Conservation (phyloP, 2,113 vertebrate species). For the Nerophis lumbriciformis region DNA sequence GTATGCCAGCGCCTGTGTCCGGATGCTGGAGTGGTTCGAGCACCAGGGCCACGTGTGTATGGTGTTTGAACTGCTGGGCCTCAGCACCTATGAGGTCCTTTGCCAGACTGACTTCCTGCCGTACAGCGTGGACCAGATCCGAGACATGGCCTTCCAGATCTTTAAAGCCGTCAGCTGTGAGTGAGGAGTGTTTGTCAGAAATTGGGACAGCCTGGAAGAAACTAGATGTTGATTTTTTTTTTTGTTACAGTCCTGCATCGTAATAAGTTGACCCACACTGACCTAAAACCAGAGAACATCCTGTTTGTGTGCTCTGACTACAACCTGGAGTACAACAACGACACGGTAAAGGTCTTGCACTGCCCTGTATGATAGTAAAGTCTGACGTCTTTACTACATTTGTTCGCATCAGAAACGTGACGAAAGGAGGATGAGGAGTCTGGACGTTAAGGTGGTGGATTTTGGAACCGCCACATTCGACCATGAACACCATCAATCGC, state of each 20-base stretch:
- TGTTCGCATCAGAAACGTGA: conserved; percentile 71
- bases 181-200: conserved; percentile 41
- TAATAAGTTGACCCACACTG: conserved; percentile 92
- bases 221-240: neutral
- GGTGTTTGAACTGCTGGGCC: conserved; percentile 88
- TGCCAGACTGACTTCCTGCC: conserved; percentile 86
- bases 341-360: conserved; percentile 71
- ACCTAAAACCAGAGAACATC: conserved; percentile 96
- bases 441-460: conserved; percentile 92
- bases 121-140: conserved; percentile 87
- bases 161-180: conserved; percentile 91
- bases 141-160: conserved; percentile 89
- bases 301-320: conserved; percentile 88
- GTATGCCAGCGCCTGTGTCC: conserved; percentile 75
- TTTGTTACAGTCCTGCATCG: conserved; percentile 82
- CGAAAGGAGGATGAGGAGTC: conserved; percentile 76
- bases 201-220: too few species aligned
- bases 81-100: conserved; percentile 91
- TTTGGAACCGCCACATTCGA: conserved; percentile 93
- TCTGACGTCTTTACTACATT: neutral
- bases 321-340: conserved; percentile 74
- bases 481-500: conserved; percentile 84
- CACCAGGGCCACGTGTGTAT: conserved; percentile 89
- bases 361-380: too few species aligned
- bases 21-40: conserved; percentile 94